These are phyloP conservation scores for Papilio aristodemus DNA, from an alignment of 1,140 invertebrate species.

Conservation along the genomic window DNA sequence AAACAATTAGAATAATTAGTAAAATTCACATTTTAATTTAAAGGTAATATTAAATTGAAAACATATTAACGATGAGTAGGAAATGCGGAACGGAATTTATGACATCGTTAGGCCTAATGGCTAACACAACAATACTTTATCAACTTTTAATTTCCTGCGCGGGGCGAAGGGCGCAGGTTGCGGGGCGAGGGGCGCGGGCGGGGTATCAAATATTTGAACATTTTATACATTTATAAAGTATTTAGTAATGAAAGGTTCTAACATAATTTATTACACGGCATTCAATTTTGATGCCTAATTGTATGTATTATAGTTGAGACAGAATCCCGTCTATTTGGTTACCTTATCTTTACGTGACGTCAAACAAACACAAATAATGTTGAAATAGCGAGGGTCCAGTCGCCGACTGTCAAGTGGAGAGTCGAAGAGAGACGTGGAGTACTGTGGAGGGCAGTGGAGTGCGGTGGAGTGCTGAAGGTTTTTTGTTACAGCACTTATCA, in stretches of 20 bases:
- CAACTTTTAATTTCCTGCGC: slow-evolving; percentile 18
- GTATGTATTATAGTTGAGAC: neutral
- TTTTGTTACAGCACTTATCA: neutral
- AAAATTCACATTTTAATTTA: neutral
- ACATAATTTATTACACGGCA: too few relatives aligned
- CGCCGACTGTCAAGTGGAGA: neutral
- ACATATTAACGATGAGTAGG: neutral
- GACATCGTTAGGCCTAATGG: slow-evolving; percentile 6
- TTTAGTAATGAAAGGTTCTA: too few relatives aligned
- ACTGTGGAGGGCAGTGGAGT: too few relatives aligned
- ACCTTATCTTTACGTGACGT: neutral
- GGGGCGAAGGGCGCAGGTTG: too few relatives aligned
- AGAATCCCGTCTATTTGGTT: neutral
- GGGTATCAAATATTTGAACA: too few relatives aligned
- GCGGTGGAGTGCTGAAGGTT: neutral
- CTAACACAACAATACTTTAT: slow-evolving; percentile 16
- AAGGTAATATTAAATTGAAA: neutral
- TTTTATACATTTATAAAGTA: too few relatives aligned
- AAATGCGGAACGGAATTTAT: neutral
- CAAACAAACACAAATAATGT: neutral
- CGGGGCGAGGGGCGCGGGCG: too few relatives aligned
- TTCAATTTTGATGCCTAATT: neutral
- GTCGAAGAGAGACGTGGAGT: too few relatives aligned
- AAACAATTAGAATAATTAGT: neutral
- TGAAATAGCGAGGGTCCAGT: neutral